Evolutionary conservation across 2,113 vertebrate species (phyloP).

Genomic region (Malaclemys terrapin): DNA sequence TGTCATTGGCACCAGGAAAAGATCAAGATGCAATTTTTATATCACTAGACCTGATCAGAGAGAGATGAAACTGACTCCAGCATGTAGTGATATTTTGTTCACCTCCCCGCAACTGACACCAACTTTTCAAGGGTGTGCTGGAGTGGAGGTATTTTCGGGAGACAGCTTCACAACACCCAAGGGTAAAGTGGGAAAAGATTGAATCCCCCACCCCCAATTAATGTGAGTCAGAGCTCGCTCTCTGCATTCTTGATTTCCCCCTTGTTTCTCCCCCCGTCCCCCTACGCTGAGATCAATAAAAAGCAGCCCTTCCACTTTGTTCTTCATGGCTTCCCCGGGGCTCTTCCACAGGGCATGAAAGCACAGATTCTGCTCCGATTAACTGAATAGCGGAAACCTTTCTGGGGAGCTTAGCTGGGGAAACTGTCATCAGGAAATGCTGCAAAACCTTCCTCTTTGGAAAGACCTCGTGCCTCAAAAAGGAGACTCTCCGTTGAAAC

Average conservation of each 20-base stretch:
- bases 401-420: not conserved
- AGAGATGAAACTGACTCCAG: not conserved
- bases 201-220: no score
- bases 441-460: not conserved
- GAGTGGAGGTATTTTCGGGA: not conserved
- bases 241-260: not conserved
- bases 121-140: not conserved
- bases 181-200: no score
- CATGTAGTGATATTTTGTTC: not conserved
- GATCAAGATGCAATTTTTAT: not conserved
- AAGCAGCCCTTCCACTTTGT: not conserved
- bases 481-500: not conserved
- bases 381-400: not conserved
- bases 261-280: not conserved
- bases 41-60: not conserved
- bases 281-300: not conserved
- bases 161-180: not conserved
- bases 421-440: rapidly evolving
- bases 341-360: not conserved
- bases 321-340: not conserved
- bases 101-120: not conserved
- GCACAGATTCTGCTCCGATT: not conserved
- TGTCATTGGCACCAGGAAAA: not conserved
- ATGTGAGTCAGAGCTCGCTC: not conserved
- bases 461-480: not conserved